Conservation (phyloP, 2,113 vertebrate genomes). For the Sander vitreus region DNA sequence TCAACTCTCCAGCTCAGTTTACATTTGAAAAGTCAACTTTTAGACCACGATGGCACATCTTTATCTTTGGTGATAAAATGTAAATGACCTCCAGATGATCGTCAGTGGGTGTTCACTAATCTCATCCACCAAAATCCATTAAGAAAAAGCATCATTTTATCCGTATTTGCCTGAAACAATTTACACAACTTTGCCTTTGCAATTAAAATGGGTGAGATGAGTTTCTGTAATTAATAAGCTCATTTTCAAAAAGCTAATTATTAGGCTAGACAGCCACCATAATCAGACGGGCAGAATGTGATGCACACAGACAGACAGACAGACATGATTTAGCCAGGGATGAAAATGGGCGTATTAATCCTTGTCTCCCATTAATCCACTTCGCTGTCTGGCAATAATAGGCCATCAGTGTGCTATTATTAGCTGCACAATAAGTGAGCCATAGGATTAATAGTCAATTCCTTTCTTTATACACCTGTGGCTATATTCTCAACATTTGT, state of each 20-base stretch:
- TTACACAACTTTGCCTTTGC: not conserved
- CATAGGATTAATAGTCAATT: slow-evolving; percentile 45
- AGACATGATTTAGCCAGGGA: slow-evolving; percentile 48
- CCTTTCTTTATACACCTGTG: slow-evolving; percentile 61
- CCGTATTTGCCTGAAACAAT: not conserved
- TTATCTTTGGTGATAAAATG: not conserved
- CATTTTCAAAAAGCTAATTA: slow-evolving; percentile 14
- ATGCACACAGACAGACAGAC: slow-evolving; percentile 21
- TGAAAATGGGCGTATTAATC: slow-evolving; percentile 73
- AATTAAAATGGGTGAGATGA: not conserved
- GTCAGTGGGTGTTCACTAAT: not conserved
- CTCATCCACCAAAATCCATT: slow-evolving; percentile 5
- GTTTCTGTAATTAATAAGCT: slow-evolving; percentile 12
- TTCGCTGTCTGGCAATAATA: slow-evolving; percentile 62
- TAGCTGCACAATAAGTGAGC: slow-evolving; percentile 61
- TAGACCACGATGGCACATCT: not conserved
- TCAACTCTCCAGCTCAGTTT: not conserved
- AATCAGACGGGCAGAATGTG: slow-evolving; percentile 48
- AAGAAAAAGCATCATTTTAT: not conserved
- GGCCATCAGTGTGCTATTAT: slow-evolving; percentile 66
- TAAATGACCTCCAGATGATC: slow-evolving; percentile 14
- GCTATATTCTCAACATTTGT: slow-evolving; percentile 18
- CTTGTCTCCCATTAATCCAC: slow-evolving; percentile 70
- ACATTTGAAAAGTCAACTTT: not conserved
- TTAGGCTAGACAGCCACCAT: slow-evolving; percentile 9